A percentile compares a stretch with the other conserved stretches of the same genome.
Evolutionary conservation across 2,797 vertebrate species (phyloP).

Genomic region (Gymnoscopelus microlampas): DNA sequence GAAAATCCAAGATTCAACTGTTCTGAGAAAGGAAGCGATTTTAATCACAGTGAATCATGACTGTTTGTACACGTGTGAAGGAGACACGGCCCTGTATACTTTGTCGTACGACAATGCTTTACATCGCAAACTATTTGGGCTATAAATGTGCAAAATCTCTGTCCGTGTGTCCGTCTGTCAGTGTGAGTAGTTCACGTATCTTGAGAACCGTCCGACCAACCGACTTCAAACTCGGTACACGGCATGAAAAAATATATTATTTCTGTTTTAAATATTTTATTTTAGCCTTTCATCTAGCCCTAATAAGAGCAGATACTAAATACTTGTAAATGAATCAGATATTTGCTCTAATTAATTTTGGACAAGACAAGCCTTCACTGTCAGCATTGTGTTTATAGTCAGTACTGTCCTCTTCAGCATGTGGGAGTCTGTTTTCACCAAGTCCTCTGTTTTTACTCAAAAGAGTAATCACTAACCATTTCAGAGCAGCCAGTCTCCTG

Average conservation of each 20-base stretch:
- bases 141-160: too few species aligned
- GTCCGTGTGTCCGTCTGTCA: too few species aligned
- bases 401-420: constrained; percentile 37
- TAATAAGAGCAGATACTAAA: too few species aligned
- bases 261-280: too few species aligned
- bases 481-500: constrained; percentile 28
- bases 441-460: constrained; percentile 54
- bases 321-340: constrained; percentile 12
- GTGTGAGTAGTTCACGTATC: too few species aligned
- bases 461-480: constrained; percentile 50
- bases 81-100: neutral
- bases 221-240: too few species aligned
- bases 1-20: constrained; percentile 11
- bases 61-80: constrained; percentile 11
- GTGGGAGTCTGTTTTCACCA: constrained; percentile 50
- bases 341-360: constrained; percentile 20
- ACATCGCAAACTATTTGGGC: too few species aligned
- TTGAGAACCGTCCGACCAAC: too few species aligned
- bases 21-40: constrained; percentile 16
- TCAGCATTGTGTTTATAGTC: constrained; percentile 36
- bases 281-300: too few species aligned
- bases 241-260: too few species aligned
- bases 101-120: neutral
- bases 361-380: constrained; percentile 51
- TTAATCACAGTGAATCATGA: constrained; percentile 23